phyloP scores from a whole-genome alignment of 2,888 invertebrate species.

The Trissonchulus sp. region DNA sequence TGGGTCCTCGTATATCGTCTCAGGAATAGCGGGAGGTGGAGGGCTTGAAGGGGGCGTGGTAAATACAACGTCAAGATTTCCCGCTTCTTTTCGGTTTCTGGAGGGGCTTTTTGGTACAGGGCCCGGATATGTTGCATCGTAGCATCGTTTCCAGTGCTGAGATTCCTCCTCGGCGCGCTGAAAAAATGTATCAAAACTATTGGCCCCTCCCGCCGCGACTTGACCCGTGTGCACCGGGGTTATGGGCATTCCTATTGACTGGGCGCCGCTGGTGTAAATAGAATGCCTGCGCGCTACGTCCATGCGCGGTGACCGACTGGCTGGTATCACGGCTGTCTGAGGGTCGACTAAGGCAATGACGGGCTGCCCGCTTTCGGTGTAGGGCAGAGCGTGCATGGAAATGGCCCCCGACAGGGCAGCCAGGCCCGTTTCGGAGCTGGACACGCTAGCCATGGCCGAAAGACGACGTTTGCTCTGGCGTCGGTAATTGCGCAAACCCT shows the following conservation, averaged over 20 bases:
- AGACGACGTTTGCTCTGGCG: constrained; percentile 22
- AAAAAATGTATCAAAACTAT: background rate
- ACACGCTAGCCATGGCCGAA: background rate
- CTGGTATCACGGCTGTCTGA: no score
- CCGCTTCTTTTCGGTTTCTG: background rate
- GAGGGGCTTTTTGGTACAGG: background rate
- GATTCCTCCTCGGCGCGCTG: background rate
- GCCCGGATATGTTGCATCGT: background rate
- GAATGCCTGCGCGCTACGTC: background rate
- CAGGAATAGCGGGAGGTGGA: background rate
- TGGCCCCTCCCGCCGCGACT: background rate
- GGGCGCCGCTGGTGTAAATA: background rate
- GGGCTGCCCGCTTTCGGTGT: background rate
- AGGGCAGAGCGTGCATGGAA: background rate
- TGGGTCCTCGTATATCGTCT: background rate
- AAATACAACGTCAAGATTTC: background rate
- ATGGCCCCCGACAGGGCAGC: background rate
- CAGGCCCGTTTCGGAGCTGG: background rate
- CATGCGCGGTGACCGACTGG: no score
- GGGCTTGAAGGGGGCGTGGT: background rate
- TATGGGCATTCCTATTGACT: no score
- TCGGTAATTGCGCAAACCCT: constrained; percentile 39
- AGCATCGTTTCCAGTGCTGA: background rate
- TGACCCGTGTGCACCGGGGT: no score
- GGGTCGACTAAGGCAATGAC: background rate